phyloP scores from a whole-genome alignment of 2,888 invertebrate genomes.

The Morpho deidamia region DNA sequence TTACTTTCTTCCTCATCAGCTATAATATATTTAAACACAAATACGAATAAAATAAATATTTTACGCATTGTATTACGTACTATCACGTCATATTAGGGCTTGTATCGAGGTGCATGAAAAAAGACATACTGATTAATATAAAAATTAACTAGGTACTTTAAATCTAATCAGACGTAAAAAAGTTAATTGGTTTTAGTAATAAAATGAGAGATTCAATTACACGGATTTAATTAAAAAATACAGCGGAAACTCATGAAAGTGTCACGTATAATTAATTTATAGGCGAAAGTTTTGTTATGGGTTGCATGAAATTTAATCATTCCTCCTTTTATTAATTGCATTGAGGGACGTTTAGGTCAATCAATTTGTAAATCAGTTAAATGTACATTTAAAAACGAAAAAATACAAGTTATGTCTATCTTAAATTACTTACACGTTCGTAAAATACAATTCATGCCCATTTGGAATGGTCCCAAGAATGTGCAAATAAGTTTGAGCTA shows the following conservation, averaged over 20 bases:
- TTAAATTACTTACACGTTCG: too few species aligned
- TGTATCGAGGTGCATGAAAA: neutral
- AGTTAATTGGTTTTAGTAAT: constrained; percentile 9
- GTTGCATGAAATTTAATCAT: too few species aligned
- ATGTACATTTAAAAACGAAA: too few species aligned
- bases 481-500: too few species aligned
- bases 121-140: constrained; percentile 5
- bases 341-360: too few species aligned
- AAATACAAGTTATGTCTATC: too few species aligned
- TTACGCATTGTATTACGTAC: constrained; percentile 34
- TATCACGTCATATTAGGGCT: constrained; percentile 28
- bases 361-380: too few species aligned
- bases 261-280: too few species aligned
- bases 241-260: neutral
- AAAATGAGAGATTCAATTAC: constrained; percentile 2
- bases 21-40: constrained; percentile 21
- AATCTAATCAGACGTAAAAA: constrained; percentile 22
- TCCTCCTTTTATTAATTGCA: too few species aligned
- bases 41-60: constrained; percentile 28
- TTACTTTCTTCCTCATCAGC: constrained; percentile 32
- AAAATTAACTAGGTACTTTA: constrained; percentile 18
- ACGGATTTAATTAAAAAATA: constrained; percentile 2
- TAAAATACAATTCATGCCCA: too few species aligned
- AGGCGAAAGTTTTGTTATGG: too few species aligned
- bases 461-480: too few species aligned